Evolutionary conservation across 1,140 invertebrate genomes (phyloP), one percentile per base, ranked within the genome.

Genomic region (Tachypleus tridentatus): DNA sequence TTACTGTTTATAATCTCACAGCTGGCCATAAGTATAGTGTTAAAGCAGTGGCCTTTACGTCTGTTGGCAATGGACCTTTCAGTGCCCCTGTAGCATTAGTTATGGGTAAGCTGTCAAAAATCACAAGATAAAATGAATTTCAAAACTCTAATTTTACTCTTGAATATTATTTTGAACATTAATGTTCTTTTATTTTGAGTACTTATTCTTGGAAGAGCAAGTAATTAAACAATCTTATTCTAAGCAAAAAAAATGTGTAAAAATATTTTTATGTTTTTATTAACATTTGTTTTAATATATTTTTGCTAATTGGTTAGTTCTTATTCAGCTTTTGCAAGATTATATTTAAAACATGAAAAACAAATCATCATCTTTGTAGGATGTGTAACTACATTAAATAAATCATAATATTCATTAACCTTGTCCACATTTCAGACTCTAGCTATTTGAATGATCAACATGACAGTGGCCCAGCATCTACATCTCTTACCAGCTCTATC

Each of bases 1-100:
- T 88, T 6, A 77, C 85, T 8, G 80, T 89, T 3, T 84, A 85
- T 69, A 89, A 88, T 74, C 76, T 92, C 3, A 85, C 83, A n/a
- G 78, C 82, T 3, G 85, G 86, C 49, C 81, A 82, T 1, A 77
- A 82, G 0, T 92, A 91, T 72, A 86, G 82, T 47, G 84, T 89
- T 4, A 80, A 85, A 57, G 82, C 90, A 3, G 87, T 86, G 48
- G 87, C 87, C 5, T 82, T 84, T 53, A 92, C 87, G 1, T 80
- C 81, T 49, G 80, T 81, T 3, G 87, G 87, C 0, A 73, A 82
- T 48, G 87, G 87, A 11, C 85, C 86, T 3, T 87, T 83, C 62
- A 87, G 85, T 3, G 76, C 76, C 11, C 71, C 70, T 54, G 53
- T 54, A 7, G 53, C 53, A 8, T n/a, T 54, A 7, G n/a, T 7